Evolutionary conservation across 2,797 vertebrate species (phyloP).

Genomic region (Lagorchestes hirsutus): DNA sequence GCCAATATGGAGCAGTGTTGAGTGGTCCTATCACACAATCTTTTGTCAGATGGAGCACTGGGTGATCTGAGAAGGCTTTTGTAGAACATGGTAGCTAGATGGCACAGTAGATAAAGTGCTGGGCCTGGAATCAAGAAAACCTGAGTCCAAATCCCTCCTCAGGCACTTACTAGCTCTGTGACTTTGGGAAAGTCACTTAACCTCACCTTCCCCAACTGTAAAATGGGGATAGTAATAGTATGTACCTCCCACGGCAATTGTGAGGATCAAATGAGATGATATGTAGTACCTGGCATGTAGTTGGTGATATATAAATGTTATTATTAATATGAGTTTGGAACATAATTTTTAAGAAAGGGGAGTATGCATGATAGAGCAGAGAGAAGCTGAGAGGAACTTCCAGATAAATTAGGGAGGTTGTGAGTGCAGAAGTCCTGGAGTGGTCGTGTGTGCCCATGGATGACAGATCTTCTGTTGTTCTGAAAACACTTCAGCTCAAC

Average conservation of each 20-base stretch:
- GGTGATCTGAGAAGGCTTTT: background rate
- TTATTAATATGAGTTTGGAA: background rate
- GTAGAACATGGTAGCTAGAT: background rate
- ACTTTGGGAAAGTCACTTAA: background rate
- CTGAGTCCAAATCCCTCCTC: background rate
- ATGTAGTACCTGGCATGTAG: background rate
- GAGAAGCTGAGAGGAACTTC: background rate
- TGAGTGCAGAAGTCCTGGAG: background rate
- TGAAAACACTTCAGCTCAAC: conserved; percentile 21
- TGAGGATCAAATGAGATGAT: background rate
- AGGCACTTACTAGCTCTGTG: background rate
- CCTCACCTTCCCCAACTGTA: background rate
- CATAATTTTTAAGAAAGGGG: background rate
- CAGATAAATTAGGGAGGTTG: background rate
- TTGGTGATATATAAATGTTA: background rate
- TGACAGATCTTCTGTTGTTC: background rate
- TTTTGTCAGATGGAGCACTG: background rate
- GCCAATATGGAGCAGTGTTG: background rate
- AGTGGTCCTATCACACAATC: background rate
- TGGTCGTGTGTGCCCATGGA: background rate
- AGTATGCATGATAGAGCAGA: background rate
- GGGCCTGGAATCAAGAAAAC: no score
- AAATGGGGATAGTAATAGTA: background rate
- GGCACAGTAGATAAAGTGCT: background rate
- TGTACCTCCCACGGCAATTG: background rate